Evolutionary conservation across 35 echinoderm and acorn worm genomes (phyloP), one percentile per base, ranked within the genome.

Genomic region (Strongylocentrotus purpuratus): DNA sequence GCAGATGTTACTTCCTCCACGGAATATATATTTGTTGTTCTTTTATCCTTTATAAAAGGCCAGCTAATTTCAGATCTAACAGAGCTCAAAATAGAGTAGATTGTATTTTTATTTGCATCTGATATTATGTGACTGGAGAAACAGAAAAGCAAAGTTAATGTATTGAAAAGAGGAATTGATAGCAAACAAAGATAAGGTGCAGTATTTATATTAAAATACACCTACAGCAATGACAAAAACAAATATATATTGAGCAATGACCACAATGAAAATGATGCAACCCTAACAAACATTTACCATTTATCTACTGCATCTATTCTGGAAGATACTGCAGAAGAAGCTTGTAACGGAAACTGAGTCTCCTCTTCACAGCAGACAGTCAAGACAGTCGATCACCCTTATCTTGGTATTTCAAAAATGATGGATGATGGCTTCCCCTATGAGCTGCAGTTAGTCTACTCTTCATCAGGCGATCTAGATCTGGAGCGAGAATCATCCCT

Each of bases 381-480:
- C 28, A 85, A 45, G 32, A 45, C 15, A 15, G 45, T 33, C 87
- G 6, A 41, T 88, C 87, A 10, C 32, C 45, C 20, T 46, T 45
- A 46, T 46, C 45, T n/a, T 41, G 87, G 87, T 45, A 46, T 86
- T 86, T 89, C 12, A 89, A 46, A 17, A 89, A 11, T 31, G 32
- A 22, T 15, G 33, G 45, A 33, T 89, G 87, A 7, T 32, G 12
- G 32, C 87, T 89, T 46, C 46, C 20, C 15, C 91, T 48, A 46
- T 0, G 18, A 32, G 17, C 91, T 15, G 46, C 47, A 33, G 14
- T 15, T 11, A 17, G 14, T 31, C 91, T 93, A 47, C 91, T 93
- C 91, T 46, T 93, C 91, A 31, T 93, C 91, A 32, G 45, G 91
- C 20, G 91, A 93, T 46, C 91, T 47, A 33, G 91, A 93, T 32